Base-by-base conservation (phyloP, 2,113 vertebrate genomes). In the Lasiurus borealis region DNA sequence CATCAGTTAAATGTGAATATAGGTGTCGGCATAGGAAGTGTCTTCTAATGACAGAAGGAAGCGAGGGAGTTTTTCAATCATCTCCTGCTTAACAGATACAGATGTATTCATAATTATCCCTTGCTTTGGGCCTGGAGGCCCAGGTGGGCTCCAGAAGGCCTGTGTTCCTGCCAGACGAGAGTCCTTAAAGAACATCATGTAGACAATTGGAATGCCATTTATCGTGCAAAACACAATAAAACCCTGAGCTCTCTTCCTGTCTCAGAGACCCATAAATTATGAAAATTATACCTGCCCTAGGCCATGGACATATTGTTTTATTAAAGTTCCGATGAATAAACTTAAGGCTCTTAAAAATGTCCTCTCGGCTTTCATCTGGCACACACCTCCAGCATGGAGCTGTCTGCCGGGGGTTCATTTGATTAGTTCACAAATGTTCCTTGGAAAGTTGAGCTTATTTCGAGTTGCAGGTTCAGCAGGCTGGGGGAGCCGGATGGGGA, bases 181-280 rank as follows among this genome's bases (percentile, higher is more conserved):
- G 96, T 96, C 94, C 97, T 97, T 66, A 69, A 97, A 97, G 97
- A 97, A 97, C 97, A 95, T 96, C 90, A 52, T 50, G 91, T 85
- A 93, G 97, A 98, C 97, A 98, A 97, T 95, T 54, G 93, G 97
- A 98, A 98, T 97, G 98, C 96, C 96, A 96, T 97, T 98, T 97
- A 98, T 97, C 95, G 93, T 97, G 93, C 97, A 96, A 98, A 98
- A 97, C 96, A 96, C 84, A 93, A 97, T 97, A 97, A 97, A 98
- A 97, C 95, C 94, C 94, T 34, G 72, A 96, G 97, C 93, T 97
- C 92, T 98, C 95, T 95, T 98, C 97, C 98, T 96, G 97, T 97
- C 96, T 98, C 78, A 64, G 87, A 97, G 96, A 97, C 97, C 97
- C 96, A 93, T 97, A 95, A 97, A 94, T 97, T 97, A 97, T 87